Percentiles rank a stretch among this genome's conserved stretches.
Evolutionary conservation across 2,797 vertebrate species (phyloP).

Genomic region (Helostoma temminkii): DNA sequence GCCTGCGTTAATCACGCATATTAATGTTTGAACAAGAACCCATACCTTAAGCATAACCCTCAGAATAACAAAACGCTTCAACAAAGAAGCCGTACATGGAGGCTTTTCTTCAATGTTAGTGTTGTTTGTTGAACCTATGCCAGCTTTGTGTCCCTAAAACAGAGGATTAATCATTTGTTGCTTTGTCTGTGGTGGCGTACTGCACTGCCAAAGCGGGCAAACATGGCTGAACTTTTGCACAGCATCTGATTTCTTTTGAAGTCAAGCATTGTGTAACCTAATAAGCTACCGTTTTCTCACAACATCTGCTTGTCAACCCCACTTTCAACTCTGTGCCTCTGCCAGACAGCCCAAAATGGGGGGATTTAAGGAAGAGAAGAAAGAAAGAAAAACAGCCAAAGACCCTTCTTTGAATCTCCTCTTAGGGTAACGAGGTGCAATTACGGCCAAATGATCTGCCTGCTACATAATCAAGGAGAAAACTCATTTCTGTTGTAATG

Average conservation of each 20-base stretch:
- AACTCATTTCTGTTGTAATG: conserved; percentile 61
- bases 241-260: conserved; percentile 75
- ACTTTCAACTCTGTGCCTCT: conserved; percentile 76
- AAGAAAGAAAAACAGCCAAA: conserved; percentile 65
- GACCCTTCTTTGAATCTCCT: conserved; percentile 51
- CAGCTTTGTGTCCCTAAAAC: conserved; percentile 67
- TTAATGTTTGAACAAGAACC: conserved; percentile 52
- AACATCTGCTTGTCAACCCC: conserved; percentile 85
- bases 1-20: conserved; percentile 59
- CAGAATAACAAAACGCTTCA: conserved; percentile 8
- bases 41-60: conserved; percentile 30
- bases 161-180: conserved; percentile 77
- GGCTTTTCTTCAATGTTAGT: conserved; percentile 50
- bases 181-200: conserved; percentile 57
- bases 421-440: conserved; percentile 68
- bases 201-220: conserved; percentile 56
- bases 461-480: conserved; percentile 62
- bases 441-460: conserved; percentile 70
- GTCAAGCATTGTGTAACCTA: conserved; percentile 80
- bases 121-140: conserved; percentile 70
- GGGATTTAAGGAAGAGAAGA: conserved; percentile 56
- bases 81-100: conserved; percentile 39
- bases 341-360: conserved; percentile 64
- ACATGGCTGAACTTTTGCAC: conserved; percentile 75
- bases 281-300: conserved; percentile 84